Conservation (phyloP, 1,140 invertebrate genomes). For the Cyphomyrmex costatus region DNA sequence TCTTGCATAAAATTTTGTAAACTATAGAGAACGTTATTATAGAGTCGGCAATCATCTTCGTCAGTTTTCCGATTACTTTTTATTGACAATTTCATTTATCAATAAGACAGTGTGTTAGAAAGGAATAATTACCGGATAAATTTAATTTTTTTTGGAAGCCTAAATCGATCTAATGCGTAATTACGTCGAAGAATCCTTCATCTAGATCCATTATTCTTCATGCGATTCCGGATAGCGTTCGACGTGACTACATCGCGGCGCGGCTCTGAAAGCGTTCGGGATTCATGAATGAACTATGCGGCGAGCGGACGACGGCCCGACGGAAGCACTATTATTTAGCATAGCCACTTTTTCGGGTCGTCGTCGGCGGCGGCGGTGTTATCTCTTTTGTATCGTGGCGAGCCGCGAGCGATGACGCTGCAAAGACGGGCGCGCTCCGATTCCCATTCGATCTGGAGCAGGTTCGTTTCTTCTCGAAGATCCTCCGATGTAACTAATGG, state of each 20-base stretch:
- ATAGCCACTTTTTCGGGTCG: conserved; percentile 83
- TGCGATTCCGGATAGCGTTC: conserved; percentile 44
- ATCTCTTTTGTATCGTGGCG: conserved; percentile 83
- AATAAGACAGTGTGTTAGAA: neutral
- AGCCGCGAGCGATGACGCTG: conserved; percentile 86
- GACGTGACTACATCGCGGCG: conserved; percentile 3
- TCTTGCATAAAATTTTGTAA: no score
- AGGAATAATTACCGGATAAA: conserved; percentile 4
- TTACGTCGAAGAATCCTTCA: conserved; percentile 6
- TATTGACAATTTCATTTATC: neutral
- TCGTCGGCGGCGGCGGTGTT: conserved; percentile 78
- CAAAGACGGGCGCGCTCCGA: conserved; percentile 69
- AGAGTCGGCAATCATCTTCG: neutral
- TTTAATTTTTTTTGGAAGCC: neutral
- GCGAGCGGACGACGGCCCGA: conserved; percentile 70
- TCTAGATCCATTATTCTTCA: conserved; percentile 11
- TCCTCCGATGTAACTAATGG: conserved; percentile 81
- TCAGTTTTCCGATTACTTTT: conserved; percentile 9
- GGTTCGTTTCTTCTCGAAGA: conserved; percentile 73
- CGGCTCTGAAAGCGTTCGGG: conserved; percentile 70
- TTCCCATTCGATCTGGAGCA: conserved; percentile 78
- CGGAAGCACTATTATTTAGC: conserved; percentile 85
- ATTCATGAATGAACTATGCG: conserved; percentile 83
- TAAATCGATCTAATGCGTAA: conserved; percentile 23
- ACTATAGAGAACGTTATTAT: no score